These are phyloP conservation scores for Stenopsyche tienmushanensis DNA, from an alignment of 1,140 invertebrate genomes.

Conservation along the genomic window DNA sequence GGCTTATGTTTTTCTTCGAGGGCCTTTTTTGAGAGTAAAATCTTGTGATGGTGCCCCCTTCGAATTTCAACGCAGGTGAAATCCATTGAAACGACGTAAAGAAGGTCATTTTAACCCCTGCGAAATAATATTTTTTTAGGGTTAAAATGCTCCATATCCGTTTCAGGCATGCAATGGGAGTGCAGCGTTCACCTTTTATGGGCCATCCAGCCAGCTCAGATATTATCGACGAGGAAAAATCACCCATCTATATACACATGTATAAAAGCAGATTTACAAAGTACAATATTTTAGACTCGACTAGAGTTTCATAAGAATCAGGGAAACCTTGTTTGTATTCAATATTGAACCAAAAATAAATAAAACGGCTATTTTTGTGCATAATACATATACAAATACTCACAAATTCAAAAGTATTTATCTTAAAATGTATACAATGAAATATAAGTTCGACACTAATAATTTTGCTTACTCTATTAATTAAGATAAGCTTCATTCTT, in stretches of 20 bases:
- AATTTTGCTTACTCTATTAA: too few species aligned
- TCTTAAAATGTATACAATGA: too few species aligned
- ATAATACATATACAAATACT: too few species aligned
- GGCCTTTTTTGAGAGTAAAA: constrained; percentile 33
- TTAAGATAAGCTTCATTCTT: too few species aligned
- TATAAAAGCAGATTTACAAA: too few species aligned
- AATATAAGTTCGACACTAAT: too few species aligned
- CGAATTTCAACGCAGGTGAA: constrained; percentile 38
- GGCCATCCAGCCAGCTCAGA: neutral
- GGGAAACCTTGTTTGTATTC: too few species aligned
- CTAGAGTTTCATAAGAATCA: too few species aligned
- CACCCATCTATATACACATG: neutral
- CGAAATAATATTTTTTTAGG: constrained; percentile 38
- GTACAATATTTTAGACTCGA: too few species aligned
- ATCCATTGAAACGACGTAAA: constrained; percentile 41
- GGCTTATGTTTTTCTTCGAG: constrained; percentile 37
- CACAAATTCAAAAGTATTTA: too few species aligned
- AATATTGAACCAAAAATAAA: too few species aligned
- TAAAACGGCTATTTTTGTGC: too few species aligned
- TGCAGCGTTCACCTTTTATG: constrained; percentile 10
- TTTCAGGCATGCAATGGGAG: neutral
- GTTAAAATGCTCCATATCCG: constrained; percentile 28
- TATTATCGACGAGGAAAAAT: neutral
- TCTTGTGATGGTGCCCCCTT: constrained; percentile 17
- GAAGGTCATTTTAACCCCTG: constrained; percentile 39